phyloP scores from a whole-genome alignment of 2,888 invertebrate species.

The Drosophila meridiana region DNA sequence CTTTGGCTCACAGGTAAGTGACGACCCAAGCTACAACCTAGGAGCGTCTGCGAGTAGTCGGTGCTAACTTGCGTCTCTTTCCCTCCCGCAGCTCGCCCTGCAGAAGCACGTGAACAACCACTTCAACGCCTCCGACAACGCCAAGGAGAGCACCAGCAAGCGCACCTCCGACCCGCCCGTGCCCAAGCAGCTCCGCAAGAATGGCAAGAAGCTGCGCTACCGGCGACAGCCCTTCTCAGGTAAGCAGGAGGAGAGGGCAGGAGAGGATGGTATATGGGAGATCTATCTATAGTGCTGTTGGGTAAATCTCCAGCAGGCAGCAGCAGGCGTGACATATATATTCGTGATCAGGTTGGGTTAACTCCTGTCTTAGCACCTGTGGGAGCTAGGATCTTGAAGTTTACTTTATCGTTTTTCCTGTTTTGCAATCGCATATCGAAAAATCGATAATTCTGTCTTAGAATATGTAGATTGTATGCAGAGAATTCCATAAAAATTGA shows the following conservation, averaged over 20 bases:
- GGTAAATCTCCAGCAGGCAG: too few relatives aligned
- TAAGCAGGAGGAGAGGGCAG: slow-evolving; percentile 84
- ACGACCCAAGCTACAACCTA: neutral
- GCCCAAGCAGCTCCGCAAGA: slow-evolving; percentile 92
- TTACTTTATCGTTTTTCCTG: too few relatives aligned
- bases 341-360: too few relatives aligned
- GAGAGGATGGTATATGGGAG: too few relatives aligned
- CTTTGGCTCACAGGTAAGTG: slow-evolving; percentile 93
- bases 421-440: too few relatives aligned
- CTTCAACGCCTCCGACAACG: slow-evolving; percentile 88
- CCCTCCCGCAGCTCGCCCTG: slow-evolving; percentile 86
- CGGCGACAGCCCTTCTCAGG: slow-evolving; percentile 96
- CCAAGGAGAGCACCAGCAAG: slow-evolving; percentile 86
- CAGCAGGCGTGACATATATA: too few relatives aligned
- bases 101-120: slow-evolving; percentile 97
- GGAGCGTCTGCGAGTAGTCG: neutral
- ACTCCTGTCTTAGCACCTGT: too few relatives aligned
- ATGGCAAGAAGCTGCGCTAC: slow-evolving; percentile 94
- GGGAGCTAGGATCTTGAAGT: too few relatives aligned
- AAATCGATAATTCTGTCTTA: too few relatives aligned
- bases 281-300: too few relatives aligned
- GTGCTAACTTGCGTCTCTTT: neutral
- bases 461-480: too few relatives aligned
- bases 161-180: slow-evolving; percentile 91
- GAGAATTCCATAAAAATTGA: too few relatives aligned